phyloP scores from a whole-genome alignment of 2,113 vertebrate species.

The Okapia johnstoni region DNA sequence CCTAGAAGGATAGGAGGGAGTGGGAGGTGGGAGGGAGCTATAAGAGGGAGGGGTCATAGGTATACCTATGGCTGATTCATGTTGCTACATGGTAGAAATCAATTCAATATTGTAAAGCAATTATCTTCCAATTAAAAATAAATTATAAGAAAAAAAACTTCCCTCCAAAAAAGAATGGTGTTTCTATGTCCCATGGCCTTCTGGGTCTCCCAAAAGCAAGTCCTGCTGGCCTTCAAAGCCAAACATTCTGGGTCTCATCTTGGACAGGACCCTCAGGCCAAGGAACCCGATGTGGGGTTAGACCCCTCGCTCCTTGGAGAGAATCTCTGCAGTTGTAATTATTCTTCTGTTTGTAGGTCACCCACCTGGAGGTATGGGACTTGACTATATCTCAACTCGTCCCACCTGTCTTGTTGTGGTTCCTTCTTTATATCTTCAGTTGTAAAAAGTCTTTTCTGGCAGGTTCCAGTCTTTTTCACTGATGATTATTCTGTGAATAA shows the following conservation, averaged over 20 bases:
- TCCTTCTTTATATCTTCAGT: neutral
- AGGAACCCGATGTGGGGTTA: neutral
- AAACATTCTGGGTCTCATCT: neutral
- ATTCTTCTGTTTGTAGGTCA: neutral
- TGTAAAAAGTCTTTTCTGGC: neutral
- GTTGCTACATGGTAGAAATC: neutral
- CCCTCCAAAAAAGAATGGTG: neutral
- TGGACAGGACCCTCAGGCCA: neutral
- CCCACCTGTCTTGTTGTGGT: neutral
- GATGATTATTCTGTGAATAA: neutral
- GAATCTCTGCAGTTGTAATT: neutral
- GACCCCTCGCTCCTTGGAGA: neutral
- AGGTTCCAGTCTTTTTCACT: neutral
- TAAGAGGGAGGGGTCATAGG: neutral
- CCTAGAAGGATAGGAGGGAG: neutral
- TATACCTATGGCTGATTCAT: neutral
- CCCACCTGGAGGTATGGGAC: neutral
- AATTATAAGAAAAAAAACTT: neutral
- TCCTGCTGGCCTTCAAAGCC: neutral
- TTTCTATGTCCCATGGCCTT: neutral
- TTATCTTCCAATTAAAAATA: neutral
- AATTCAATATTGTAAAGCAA: neutral
- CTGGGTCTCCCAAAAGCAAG: neutral
- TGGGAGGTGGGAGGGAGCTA: neutral
- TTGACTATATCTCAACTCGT: neutral